Base-by-base conservation (phyloP, 2,888 invertebrate genomes). In the Gibbula magus region DNA sequence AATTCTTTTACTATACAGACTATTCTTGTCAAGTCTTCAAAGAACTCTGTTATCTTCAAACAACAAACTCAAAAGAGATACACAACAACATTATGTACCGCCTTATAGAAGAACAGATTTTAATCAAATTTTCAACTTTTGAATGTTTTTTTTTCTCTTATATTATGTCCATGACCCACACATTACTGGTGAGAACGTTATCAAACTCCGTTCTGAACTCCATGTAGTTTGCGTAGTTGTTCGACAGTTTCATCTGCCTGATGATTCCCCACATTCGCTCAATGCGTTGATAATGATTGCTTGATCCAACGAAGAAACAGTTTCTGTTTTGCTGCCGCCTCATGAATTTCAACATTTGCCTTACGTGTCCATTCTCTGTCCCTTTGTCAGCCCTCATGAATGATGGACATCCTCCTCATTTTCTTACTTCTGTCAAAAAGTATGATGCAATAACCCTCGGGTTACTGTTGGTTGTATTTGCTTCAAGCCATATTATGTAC, bases 401-500 rank as follows among this genome's bases (percentile, higher is more conserved):
- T 18, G 32, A 20, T 20, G 85, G 83, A 67, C 80, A 79, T 4
- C 84, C 82, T 22, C 70, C 56, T 2, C n/a, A 22, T 70, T 80
- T n/a, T 61, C 51, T 20, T 39, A 84, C 76, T 22, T 77, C 75
- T 20, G 79, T 75, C 35, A 79, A 16, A 67, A 79, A 85, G 74
- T 82, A 84, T 25, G 25, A 32, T 35, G 76, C 79, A 52, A 85
- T 75, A 10, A 83, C 78, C 32, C 45, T 79, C 13, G 84, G 80
- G 56, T 84, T 77, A 74, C 75, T 84, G 74, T 79, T 81, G 39
- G 82, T 84, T 18, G 32, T 56, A 18, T n/a, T 20, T 32, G 78
- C 84, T 61, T 81, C 79, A 18, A 86, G 73, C 83, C 83, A 86
- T 16, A 86, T 75, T 8, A 84, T 70, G 20, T 79, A 52, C 18